phyloP scores from a whole-genome alignment of 2,113 vertebrate species.

The Rousettus leschenaultii region DNA sequence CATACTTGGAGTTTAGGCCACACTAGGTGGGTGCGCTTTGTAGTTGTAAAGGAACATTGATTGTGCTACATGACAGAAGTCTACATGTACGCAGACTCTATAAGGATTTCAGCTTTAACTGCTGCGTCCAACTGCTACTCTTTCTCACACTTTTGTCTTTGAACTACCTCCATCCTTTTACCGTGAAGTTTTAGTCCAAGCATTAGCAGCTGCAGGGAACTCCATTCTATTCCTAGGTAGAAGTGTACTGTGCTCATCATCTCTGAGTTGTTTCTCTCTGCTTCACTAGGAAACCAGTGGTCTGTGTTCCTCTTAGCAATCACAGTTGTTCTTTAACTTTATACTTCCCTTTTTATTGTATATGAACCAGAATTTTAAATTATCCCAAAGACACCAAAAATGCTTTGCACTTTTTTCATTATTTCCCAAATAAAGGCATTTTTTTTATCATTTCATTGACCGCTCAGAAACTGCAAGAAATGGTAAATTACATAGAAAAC shows the following conservation, averaged over 20 bases:
- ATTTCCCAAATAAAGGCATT: not conserved
- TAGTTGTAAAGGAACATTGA: not conserved
- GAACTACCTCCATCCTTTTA: not conserved
- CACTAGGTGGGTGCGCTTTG: not conserved
- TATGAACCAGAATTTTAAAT: not conserved
- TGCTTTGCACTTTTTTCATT: not conserved
- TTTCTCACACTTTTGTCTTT: not conserved
- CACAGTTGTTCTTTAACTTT: not conserved
- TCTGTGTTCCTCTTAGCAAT: not conserved
- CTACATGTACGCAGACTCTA: not conserved
- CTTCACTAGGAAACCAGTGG: not conserved
- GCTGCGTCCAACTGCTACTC: not conserved
- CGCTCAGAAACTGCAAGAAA: not conserved
- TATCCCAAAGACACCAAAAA: not conserved
- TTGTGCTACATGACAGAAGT: not conserved
- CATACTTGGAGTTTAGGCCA: not conserved
- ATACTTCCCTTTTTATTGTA: not conserved
- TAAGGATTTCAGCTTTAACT: not conserved
- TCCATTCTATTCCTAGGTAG: not conserved
- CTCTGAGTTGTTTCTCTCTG: not conserved
- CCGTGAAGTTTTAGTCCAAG: not conserved
- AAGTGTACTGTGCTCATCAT: not conserved
- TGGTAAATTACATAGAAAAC: not conserved
- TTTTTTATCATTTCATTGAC: not conserved
- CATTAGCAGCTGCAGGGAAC: not conserved